Evolutionary conservation across 1,140 invertebrate species (phyloP).

Genomic region (Stegodyphus dumicola): DNA sequence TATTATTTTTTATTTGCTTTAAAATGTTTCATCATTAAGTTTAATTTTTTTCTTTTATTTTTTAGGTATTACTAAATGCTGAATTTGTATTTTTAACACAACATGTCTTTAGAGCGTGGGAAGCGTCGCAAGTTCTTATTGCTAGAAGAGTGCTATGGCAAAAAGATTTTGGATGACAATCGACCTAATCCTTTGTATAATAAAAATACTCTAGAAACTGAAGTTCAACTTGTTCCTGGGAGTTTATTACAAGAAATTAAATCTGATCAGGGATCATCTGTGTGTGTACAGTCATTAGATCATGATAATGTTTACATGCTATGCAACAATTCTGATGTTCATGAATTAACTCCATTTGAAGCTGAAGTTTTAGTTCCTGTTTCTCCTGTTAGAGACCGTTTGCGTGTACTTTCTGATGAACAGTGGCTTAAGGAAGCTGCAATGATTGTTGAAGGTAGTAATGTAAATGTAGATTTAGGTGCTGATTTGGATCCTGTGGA

Average conservation of each 20-base stretch:
- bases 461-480: slow-evolving; percentile 59
- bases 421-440: slow-evolving; percentile 50
- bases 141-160: slow-evolving; percentile 54
- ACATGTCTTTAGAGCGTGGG: slow-evolving; percentile 30
- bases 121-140: slow-evolving; percentile 43
- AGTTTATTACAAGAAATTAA: slow-evolving; percentile 56
- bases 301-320: slow-evolving; percentile 58
- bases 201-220: slow-evolving; percentile 48
- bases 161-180: slow-evolving; percentile 54
- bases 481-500: slow-evolving; percentile 53
- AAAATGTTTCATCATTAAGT: too few species aligned
- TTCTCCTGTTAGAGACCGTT: slow-evolving; percentile 43
- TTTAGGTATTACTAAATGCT: not conserved
- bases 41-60: not conserved
- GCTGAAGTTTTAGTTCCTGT: slow-evolving; percentile 57
- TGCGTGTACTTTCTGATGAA: slow-evolving; percentile 43
- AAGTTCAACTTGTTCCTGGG: slow-evolving; percentile 56
- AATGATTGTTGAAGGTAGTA: slow-evolving; percentile 54
- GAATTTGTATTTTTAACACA: not conserved
- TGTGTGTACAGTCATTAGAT: slow-evolving; percentile 57
- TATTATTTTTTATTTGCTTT: too few species aligned
- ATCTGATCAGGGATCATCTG: slow-evolving; percentile 29
- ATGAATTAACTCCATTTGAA: slow-evolving; percentile 59
- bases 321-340: slow-evolving; percentile 35
- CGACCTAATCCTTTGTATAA: slow-evolving; percentile 13